phyloP scores from a whole-genome alignment of 2,888 invertebrate genomes.

The Unio delphinus region DNA sequence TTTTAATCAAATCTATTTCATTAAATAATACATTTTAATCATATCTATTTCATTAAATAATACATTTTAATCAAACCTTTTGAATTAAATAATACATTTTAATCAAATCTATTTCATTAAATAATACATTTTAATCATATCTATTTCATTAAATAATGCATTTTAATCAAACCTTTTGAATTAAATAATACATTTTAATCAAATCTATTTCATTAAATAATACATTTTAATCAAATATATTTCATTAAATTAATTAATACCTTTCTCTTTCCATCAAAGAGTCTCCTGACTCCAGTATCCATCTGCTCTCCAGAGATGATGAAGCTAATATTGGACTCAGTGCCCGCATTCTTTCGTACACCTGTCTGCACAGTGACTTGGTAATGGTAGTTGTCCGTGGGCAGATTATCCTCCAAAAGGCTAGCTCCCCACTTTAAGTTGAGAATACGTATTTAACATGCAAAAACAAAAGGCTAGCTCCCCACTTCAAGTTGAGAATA shows the following conservation, averaged over 20 bases:
- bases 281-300: conserved; percentile 67
- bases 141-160: too few relatives aligned
- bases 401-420: conserved; percentile 72
- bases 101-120: too few relatives aligned
- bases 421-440: conserved; percentile 70
- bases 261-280: conserved; percentile 68
- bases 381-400: conserved; percentile 72
- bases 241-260: conserved; percentile 27
- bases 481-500: conserved; percentile 60
- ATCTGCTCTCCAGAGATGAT: conserved; percentile 68
- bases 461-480: conserved; percentile 63
- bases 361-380: conserved; percentile 72
- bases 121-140: too few relatives aligned
- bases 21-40: too few relatives aligned
- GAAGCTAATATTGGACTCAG: conserved; percentile 66
- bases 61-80: too few relatives aligned
- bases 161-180: too few relatives aligned
- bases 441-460: neutral
- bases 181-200: too few relatives aligned
- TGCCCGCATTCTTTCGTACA: conserved; percentile 60
- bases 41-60: too few relatives aligned
- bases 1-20: too few relatives aligned
- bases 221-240: too few relatives aligned
- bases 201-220: too few relatives aligned
- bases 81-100: too few relatives aligned